Percentiles rank a stretch among this genome's conserved stretches.
These are phyloP conservation scores for Dynastes grantii DNA, from an alignment of 2,888 invertebrate species.

Conservation along the genomic window DNA sequence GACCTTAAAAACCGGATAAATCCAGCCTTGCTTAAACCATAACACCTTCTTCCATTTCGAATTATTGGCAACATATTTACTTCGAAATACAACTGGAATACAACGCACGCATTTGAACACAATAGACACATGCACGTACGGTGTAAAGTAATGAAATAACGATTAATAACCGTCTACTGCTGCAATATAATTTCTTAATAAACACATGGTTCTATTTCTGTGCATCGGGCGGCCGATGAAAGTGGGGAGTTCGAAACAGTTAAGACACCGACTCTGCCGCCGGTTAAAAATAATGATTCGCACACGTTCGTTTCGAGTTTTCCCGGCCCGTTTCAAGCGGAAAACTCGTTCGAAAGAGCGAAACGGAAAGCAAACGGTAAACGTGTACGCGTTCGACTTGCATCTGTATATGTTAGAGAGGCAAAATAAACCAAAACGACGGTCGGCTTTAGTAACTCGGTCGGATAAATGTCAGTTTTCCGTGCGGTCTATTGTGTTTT, in stretches of 20 bases:
- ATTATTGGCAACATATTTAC: neutral
- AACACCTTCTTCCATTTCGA: neutral
- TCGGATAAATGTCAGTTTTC: conserved; percentile 38
- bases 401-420: neutral
- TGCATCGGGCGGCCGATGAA: conserved; percentile 2
- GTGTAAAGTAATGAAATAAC: conserved; percentile 4
- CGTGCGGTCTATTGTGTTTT: conserved; percentile 26
- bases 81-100: neutral
- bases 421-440: conserved; percentile 9
- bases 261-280: conserved; percentile 14
- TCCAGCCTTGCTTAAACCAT: neutral
- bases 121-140: neutral
- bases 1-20: neutral
- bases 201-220: conserved; percentile 37
- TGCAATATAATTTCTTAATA: conserved; percentile 37
- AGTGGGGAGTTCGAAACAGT: conserved; percentile 31
- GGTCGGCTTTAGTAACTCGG: conserved; percentile 18
- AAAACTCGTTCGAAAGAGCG: conserved; percentile 16
- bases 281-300: conserved; percentile 34
- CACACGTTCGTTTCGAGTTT: conserved; percentile 25
- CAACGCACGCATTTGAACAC: neutral
- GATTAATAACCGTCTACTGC: conserved; percentile 29
- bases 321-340: conserved; percentile 12
- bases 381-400: neutral
- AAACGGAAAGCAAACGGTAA: conserved; percentile 16